Evolutionary conservation across 2,797 vertebrate genomes (phyloP).

Genomic region (Intellagama lesueurii): DNA sequence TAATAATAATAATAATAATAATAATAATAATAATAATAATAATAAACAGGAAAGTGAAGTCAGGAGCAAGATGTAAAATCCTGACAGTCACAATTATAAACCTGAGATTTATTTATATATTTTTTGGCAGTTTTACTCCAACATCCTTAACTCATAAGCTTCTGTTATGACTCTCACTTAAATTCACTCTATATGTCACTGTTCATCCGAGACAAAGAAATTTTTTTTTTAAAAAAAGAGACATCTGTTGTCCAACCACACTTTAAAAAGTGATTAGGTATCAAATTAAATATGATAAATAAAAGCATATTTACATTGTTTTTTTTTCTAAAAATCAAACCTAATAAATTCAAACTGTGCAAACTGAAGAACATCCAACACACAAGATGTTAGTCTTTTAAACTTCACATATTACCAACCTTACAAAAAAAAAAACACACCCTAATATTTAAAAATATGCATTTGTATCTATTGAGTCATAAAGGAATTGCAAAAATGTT

Average conservation of each 20-base stretch:
- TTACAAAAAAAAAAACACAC: constrained; percentile 73
- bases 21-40: too few relatives aligned
- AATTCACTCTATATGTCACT: constrained; percentile 54
- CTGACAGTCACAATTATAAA: constrained; percentile 72
- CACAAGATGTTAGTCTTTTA: constrained; percentile 75
- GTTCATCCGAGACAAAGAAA: constrained; percentile 66
- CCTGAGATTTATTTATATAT: constrained; percentile 66
- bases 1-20: too few relatives aligned
- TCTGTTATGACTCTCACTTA: constrained; percentile 62
- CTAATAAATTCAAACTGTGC: constrained; percentile 76
- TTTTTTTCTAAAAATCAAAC: constrained; percentile 63
- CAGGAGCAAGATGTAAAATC: constrained; percentile 65
- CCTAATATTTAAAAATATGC: constrained; percentile 79
- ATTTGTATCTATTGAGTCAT: constrained; percentile 73
- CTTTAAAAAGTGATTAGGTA: constrained; percentile 74
- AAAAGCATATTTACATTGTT: constrained; percentile 79
- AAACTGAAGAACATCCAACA: constrained; percentile 78
- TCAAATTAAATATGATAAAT: constrained; percentile 86
- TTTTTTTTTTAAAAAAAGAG: constrained; percentile 66
- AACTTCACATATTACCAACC: constrained; percentile 74
- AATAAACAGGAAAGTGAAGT: constrained; percentile 49
- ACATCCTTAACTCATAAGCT: constrained; percentile 66
- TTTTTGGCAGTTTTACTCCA: constrained; percentile 77
- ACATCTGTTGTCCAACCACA: constrained; percentile 66
- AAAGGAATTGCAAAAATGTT: constrained; percentile 80